Percentiles rank a stretch among this genome's conserved stretches.
These are phyloP conservation scores for Passerculus sandwichensis DNA, from an alignment of 2,797 vertebrate species.

Conservation along the genomic window DNA sequence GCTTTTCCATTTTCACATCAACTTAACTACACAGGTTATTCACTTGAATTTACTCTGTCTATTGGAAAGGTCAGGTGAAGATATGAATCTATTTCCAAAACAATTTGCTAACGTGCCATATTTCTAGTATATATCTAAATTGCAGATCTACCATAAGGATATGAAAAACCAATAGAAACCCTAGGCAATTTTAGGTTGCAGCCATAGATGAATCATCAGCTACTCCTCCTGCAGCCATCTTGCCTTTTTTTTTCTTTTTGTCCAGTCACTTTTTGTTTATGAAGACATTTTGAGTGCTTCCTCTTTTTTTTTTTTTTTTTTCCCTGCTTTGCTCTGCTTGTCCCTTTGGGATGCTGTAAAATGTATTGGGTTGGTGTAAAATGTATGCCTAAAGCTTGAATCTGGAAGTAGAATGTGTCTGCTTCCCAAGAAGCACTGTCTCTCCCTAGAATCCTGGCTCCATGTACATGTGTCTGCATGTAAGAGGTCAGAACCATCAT, in stretches of 20 bases:
- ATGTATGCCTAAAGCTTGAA: not conserved
- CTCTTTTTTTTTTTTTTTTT: no score
- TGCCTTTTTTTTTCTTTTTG: not conserved
- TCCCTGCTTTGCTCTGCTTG: not conserved
- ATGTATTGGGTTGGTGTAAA: not conserved
- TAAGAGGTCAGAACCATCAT: not conserved
- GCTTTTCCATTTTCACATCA: not conserved
- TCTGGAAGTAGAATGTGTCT: not conserved
- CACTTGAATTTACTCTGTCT: not conserved
- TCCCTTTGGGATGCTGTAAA: not conserved
- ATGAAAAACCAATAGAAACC: not conserved
- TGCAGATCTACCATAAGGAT: not conserved
- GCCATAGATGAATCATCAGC: not conserved
- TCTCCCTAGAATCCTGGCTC: not conserved
- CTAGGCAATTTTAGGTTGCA: not conserved
- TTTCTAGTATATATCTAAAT: not conserved
- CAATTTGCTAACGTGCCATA: fast-evolving
- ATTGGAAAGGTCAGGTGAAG: not conserved
- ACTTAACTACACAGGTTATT: not conserved
- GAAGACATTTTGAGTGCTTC: not conserved
- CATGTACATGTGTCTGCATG: fast-evolving
- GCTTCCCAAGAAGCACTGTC: not conserved
- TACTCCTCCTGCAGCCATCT: not conserved
- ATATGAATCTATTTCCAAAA: not conserved
- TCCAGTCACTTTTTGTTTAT: not conserved